These are phyloP conservation scores for Oryzias melastigma DNA, from an alignment of 2,113 vertebrate genomes.

Conservation along the genomic window DNA sequence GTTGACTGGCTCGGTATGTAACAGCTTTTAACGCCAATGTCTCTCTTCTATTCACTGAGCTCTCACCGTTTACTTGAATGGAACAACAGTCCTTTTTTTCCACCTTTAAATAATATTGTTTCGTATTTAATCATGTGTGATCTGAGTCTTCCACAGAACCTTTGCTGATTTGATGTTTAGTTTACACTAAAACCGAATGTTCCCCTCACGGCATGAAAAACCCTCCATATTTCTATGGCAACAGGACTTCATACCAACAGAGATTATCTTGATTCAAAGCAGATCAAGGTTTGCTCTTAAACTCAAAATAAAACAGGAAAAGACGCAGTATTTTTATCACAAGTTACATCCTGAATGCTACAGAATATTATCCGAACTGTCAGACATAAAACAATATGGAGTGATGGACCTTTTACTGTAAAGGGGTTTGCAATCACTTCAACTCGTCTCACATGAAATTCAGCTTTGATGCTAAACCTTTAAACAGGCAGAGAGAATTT, in stretches of 20 bases:
- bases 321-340: background rate
- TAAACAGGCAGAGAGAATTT: too few species aligned
- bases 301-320: slow-evolving; percentile 2
- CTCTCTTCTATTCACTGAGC: background rate
- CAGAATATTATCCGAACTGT: slow-evolving; percentile 10
- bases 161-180: background rate
- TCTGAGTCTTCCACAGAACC: background rate
- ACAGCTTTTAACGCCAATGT: slow-evolving; percentile 2
- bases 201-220: background rate
- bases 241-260: background rate
- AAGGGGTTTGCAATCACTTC: too few species aligned
- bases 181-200: background rate
- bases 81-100: background rate
- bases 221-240: slow-evolving; percentile 1
- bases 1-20: slow-evolving; percentile 10
- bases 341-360: background rate
- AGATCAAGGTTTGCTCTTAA: background rate
- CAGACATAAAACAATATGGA: background rate
- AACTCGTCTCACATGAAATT: too few species aligned
- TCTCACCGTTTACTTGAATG: background rate
- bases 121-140: background rate
- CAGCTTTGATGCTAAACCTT: too few species aligned
- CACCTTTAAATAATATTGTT: too few species aligned
- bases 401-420: too few species aligned
- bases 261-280: background rate